These are phyloP conservation scores for Cebidichthys violaceus DNA, from an alignment of 2,113 vertebrate species.

Conservation along the genomic window DNA sequence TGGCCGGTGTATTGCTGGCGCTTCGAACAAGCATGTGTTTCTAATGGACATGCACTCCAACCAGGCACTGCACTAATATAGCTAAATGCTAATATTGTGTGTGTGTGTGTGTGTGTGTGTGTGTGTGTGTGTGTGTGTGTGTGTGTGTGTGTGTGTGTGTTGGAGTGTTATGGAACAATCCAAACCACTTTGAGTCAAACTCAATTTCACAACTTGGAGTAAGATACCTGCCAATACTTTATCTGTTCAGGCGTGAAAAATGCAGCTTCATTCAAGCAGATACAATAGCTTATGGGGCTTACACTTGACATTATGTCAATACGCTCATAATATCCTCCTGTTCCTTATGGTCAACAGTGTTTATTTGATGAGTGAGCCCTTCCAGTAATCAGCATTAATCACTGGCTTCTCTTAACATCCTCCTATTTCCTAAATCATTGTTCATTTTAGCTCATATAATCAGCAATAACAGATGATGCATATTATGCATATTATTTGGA, in stretches of 20 bases:
- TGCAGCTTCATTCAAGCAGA: slow-evolving; percentile 39
- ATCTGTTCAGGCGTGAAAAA: slow-evolving; percentile 56
- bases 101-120: not conserved
- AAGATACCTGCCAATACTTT: slow-evolving; percentile 49
- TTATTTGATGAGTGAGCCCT: slow-evolving; percentile 35
- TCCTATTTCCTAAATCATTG: slow-evolving; percentile 23
- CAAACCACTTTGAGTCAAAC: slow-evolving; percentile 29
- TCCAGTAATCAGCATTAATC: slow-evolving; percentile 25
- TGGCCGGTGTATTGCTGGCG: not conserved
- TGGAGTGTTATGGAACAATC: not conserved
- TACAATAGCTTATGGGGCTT: slow-evolving; percentile 36
- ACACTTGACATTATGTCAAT: slow-evolving; percentile 53
- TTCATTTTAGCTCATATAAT: slow-evolving; percentile 17
- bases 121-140: not conserved
- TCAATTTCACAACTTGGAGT: slow-evolving; percentile 33
- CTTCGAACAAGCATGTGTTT: not conserved
- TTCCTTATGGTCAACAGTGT: slow-evolving; percentile 40
- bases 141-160: not conserved
- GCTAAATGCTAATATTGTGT: not conserved
- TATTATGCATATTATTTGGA: slow-evolving; percentile 11
- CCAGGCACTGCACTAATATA: not conserved
- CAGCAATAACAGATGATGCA: slow-evolving; percentile 1
- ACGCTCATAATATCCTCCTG: slow-evolving; percentile 40
- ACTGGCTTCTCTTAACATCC: slow-evolving; percentile 24
- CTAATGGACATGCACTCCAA: not conserved